These are phyloP conservation scores for Lithophane socia DNA, from an alignment of 2,888 invertebrate species.

Conservation along the genomic window DNA sequence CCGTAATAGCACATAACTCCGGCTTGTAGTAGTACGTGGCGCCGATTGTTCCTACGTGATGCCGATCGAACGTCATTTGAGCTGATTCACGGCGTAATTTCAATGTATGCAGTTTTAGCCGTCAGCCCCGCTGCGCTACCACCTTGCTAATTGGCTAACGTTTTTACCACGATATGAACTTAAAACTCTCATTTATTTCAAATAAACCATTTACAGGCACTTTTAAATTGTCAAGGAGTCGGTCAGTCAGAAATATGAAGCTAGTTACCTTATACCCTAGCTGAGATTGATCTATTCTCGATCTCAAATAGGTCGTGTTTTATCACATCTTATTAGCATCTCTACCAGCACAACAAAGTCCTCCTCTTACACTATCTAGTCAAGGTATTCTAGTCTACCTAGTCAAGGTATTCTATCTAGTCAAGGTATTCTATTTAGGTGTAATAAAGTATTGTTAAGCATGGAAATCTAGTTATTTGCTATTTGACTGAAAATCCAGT, in stretches of 20 bases:
- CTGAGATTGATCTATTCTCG: background rate
- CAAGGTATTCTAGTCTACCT: background rate
- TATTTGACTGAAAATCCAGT: background rate
- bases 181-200: background rate
- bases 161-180: background rate
- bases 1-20: slow-evolving; percentile 59
- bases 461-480: background rate
- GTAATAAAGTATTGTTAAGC: background rate
- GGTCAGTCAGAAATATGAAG: no score
- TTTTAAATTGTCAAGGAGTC: background rate
- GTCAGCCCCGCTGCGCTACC: background rate
- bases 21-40: slow-evolving; percentile 35
- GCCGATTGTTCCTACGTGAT: slow-evolving; percentile 18
- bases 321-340: background rate
- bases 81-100: slow-evolving; percentile 3
- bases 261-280: background rate
- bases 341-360: background rate
- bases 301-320: background rate
- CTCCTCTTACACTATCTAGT: background rate
- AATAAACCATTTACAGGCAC: background rate
- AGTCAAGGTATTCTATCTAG: background rate
- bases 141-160: no score
- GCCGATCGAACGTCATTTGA: slow-evolving; percentile 17
- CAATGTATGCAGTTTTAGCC: slow-evolving; percentile 1
- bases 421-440: background rate